Conservation (phyloP, 1,140 invertebrate species). For the Caenorhabditis latens region DNA sequence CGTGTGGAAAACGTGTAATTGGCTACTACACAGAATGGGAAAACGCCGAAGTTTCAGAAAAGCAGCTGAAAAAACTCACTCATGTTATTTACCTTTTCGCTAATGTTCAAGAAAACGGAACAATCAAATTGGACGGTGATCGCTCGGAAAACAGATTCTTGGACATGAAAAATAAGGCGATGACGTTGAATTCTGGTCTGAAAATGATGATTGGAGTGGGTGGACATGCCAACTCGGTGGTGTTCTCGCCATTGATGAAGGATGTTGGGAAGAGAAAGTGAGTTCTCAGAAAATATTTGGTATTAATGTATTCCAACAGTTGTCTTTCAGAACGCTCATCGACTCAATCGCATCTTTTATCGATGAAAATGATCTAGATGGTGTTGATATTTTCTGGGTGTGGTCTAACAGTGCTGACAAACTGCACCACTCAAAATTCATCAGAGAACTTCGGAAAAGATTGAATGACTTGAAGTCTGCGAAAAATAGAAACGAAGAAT, state of each 20-base stretch:
- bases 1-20: slow-evolving; percentile 48
- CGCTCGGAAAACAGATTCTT: slow-evolving; percentile 14
- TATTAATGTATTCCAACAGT: neutral
- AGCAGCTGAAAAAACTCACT: slow-evolving; percentile 64
- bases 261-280: slow-evolving; percentile 54
- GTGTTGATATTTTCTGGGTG: slow-evolving; percentile 80
- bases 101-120: slow-evolving; percentile 65
- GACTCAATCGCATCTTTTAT: slow-evolving; percentile 64
- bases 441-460: slow-evolving; percentile 65
- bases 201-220: slow-evolving; percentile 74
- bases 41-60: neutral
- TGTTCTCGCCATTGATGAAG: slow-evolving; percentile 65
- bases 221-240: slow-evolving; percentile 74
- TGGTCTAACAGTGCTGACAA: slow-evolving; percentile 84
- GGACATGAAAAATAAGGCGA: slow-evolving; percentile 5
- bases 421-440: slow-evolving; percentile 63
- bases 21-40: slow-evolving; percentile 54
- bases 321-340: slow-evolving; percentile 49
- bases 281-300: neutral
- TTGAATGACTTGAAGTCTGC: slow-evolving; percentile 36
- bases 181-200: neutral
- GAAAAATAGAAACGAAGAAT: neutral
- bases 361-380: slow-evolving; percentile 62
- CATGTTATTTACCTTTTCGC: slow-evolving; percentile 72
- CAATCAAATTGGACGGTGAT: slow-evolving; percentile 42